A percentile compares a stretch with the other conserved stretches of the same genome.
Conservation (phyloP, 2,888 invertebrate genomes). For the Drosophila testacea region DNA sequence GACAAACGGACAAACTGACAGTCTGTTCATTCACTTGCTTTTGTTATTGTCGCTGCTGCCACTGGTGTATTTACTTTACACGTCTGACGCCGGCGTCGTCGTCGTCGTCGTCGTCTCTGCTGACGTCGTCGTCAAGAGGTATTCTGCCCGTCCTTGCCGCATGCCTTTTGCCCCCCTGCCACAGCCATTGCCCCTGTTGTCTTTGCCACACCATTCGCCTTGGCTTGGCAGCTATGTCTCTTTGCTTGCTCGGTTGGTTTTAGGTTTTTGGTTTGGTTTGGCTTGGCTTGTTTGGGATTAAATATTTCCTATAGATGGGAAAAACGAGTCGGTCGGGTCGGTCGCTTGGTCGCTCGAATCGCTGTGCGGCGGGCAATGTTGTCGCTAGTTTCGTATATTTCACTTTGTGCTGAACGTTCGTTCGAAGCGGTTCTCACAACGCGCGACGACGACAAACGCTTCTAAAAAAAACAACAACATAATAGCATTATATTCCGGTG, state of each 20-base stretch:
- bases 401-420: slow-evolving; percentile 77
- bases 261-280: slow-evolving; percentile 38
- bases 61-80: slow-evolving; percentile 67
- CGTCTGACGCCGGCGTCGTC: slow-evolving; percentile 59
- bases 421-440: slow-evolving; percentile 68
- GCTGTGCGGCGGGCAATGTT: no score
- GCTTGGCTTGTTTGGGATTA: slow-evolving; percentile 79
- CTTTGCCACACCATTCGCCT: slow-evolving; percentile 21
- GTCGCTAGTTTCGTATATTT: slow-evolving; percentile 77
- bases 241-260: slow-evolving; percentile 27
- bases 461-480: background rate
- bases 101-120: slow-evolving; percentile 21
- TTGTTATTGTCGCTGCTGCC: slow-evolving; percentile 24
- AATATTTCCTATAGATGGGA: slow-evolving; percentile 82
- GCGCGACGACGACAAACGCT: slow-evolving; percentile 21
- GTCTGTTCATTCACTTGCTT: slow-evolving; percentile 20
- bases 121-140: slow-evolving; percentile 50
- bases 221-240: slow-evolving; percentile 28
- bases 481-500: background rate
- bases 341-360: slow-evolving; percentile 74
- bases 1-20: slow-evolving; percentile 11
- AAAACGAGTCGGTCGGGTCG: slow-evolving; percentile 81
- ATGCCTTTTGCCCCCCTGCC: slow-evolving; percentile 16
- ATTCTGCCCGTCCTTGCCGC: slow-evolving; percentile 65
- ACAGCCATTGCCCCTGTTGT: slow-evolving; percentile 1